Evolutionary conservation across 2,113 vertebrate genomes (phyloP).

Genomic region (Ameiurus melas): DNA sequence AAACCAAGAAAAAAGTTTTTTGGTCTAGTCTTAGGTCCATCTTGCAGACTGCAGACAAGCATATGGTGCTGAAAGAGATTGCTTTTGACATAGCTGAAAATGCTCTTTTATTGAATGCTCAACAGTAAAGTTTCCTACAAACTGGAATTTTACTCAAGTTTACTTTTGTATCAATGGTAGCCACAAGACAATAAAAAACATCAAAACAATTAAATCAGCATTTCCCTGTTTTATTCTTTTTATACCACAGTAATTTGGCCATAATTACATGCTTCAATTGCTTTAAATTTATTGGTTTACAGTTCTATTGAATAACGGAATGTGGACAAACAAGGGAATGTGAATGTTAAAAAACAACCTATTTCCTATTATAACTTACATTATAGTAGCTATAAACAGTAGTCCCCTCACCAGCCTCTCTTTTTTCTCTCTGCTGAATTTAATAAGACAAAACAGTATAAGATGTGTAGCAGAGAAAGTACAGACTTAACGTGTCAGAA

Average conservation of each 20-base stretch:
- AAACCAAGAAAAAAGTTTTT: slow-evolving; percentile 78
- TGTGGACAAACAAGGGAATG: background rate
- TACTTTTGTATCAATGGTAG: background rate
- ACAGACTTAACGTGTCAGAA: background rate
- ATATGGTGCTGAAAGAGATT: slow-evolving; percentile 54
- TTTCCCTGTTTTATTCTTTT: background rate
- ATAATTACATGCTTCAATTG: too few relatives aligned
- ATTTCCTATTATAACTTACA: background rate
- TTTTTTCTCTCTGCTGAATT: background rate
- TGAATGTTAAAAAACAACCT: background rate
- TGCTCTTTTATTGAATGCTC: slow-evolving; percentile 30
- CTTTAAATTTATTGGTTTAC: too few relatives aligned
- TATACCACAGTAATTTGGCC: background rate
- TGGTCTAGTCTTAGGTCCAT: slow-evolving; percentile 78
- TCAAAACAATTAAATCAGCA: background rate
- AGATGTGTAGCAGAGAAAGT: background rate
- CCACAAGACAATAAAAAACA: background rate
- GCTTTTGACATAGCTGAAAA: slow-evolving; percentile 55
- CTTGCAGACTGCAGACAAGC: slow-evolving; percentile 64
- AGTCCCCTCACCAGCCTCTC: background rate
- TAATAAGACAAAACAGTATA: background rate
- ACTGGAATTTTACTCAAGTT: background rate
- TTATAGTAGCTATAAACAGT: background rate
- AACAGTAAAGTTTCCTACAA: background rate
- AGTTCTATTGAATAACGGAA: too few relatives aligned